Conservation (phyloP, 2,113 vertebrate genomes). For the Nibea coibor region DNA sequence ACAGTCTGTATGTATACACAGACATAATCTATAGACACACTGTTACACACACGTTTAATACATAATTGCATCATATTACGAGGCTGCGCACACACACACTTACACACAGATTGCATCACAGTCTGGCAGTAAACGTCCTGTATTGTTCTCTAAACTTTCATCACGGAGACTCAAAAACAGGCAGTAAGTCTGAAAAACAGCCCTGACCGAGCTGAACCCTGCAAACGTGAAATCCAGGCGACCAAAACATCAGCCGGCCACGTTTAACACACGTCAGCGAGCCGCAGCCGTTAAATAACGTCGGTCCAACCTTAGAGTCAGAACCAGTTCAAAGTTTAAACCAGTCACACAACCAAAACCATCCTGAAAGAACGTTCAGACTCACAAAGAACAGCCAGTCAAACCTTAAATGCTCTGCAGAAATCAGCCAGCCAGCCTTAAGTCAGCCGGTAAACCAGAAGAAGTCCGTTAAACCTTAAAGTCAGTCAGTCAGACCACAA, state of each 20-base stretch:
- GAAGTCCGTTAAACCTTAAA: neutral
- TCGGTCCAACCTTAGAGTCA: neutral
- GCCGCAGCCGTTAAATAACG: neutral
- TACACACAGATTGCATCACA: conserved; percentile 62
- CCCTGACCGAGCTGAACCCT: accelerated
- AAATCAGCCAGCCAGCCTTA: neutral
- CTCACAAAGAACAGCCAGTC: neutral
- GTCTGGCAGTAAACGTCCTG: conserved; percentile 40
- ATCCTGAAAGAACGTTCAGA: no score
- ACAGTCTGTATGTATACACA: conserved; percentile 7
- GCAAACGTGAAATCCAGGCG: neutral
- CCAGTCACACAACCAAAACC: no score
- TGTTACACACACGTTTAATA: neutral
- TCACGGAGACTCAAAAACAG: conserved; percentile 20
- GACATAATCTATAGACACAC: conserved; percentile 45
- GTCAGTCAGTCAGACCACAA: neutral
- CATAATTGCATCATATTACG: conserved; percentile 49
- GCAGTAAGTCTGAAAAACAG: neutral
- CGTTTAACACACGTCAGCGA: neutral
- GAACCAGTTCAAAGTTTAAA: neutral
- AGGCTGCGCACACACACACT: conserved; percentile 28
- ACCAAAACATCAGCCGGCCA: neutral
- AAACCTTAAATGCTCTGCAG: no score
- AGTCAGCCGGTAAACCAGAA: neutral
- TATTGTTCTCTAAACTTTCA: conserved; percentile 54